These are phyloP conservation scores for Saguinus imperator DNA, from an alignment of 2,113 vertebrate species.

Conservation along the genomic window DNA sequence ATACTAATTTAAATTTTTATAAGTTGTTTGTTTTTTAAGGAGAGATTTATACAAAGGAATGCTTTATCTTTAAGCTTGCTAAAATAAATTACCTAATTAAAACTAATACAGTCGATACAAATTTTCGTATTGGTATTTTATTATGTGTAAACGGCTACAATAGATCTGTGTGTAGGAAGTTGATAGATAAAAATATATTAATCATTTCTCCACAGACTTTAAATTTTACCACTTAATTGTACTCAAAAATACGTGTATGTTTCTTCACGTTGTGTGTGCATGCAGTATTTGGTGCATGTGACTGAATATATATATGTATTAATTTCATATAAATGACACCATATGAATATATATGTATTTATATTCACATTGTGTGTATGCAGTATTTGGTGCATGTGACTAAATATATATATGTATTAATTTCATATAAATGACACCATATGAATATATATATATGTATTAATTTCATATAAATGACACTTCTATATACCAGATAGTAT, in stretches of 20 bases:
- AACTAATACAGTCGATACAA: not conserved
- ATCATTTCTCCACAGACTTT: accelerated
- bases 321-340: not conserved
- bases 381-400: too few species aligned
- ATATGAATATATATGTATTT: too few species aligned
- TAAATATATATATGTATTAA: too few species aligned
- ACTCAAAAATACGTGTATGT: not conserved
- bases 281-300: not conserved
- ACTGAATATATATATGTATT: not conserved
- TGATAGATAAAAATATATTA: not conserved
- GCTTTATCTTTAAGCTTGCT: not conserved
- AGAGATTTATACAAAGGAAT: not conserved
- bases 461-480: not conserved
- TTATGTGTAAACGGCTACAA: not conserved
- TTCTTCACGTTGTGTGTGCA: not conserved
- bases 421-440: too few species aligned
- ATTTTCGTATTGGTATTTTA: not conserved
- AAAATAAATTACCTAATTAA: not conserved
- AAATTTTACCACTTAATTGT: not conserved
- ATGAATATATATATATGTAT: accelerated
- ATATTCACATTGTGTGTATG: too few species aligned
- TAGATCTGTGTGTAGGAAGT: not conserved
- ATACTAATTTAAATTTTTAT: not conserved
- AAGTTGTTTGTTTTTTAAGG: not conserved
- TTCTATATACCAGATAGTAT: too few species aligned